Base-by-base conservation (phyloP, 2,888 invertebrate species). In the Lycia hirtaria region DNA sequence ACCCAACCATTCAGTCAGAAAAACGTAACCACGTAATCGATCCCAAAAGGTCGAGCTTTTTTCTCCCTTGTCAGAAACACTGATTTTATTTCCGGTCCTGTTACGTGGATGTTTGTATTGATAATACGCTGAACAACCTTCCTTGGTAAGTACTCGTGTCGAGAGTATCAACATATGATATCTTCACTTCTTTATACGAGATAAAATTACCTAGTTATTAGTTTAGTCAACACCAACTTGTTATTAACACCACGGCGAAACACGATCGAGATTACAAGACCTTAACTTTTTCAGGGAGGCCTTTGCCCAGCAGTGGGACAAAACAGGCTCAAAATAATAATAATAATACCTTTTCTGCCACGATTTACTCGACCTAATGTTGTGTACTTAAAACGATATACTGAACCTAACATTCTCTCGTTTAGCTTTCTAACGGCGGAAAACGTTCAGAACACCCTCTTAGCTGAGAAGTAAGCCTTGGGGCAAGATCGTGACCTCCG, bases 401-500 rank as follows among this genome's bases (percentile, higher is more conserved):
- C 22, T 22, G 22, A 40, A 38, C 20, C 22, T 4, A 14, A 22
- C 12, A 22, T 40, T 40, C 12, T 22, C 9, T 14, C 5, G 22
- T 12, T 40, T 9, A 40, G 38, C 35, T 33, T 41, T 41, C 1
- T 33, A 33, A 32, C 22, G 38, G 6, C 22, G 38, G 22, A 9
- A 40, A 22, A 7, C 14, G 37, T 38, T 38, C 6, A 20, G 12
- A 20, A 20, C 38, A 20, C 35, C 35, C 22, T 40, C 22, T 40
- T 14, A 22, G 22, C 56, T 59, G 40, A 58, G 55, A 58, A 65
- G 61, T 60, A 65, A 56, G 71, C 74, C 72, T 65, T 43, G 56
- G 41, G 70, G 78, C 68, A 49, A 60, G 69, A 67, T 69, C 73
- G 72, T 77, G 79, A 79, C 79, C 76, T 68, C 40, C 51, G 63